Evolutionary conservation across 1,140 invertebrate genomes (phyloP).

Genomic region (Contarinia nasturtii): DNA sequence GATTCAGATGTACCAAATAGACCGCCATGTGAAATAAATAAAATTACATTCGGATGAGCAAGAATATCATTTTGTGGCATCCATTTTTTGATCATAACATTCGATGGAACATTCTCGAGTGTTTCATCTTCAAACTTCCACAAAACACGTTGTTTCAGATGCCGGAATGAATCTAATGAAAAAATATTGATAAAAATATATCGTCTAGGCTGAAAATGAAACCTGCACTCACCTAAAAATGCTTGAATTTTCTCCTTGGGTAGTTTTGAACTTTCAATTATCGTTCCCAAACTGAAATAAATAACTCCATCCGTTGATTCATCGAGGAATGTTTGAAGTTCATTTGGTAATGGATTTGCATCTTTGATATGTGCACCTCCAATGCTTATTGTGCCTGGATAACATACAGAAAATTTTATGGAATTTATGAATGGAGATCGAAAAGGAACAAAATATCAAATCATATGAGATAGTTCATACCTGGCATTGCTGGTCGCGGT

Average conservation of each 20-base stretch:
- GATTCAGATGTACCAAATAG: constrained; percentile 46
- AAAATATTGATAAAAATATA: too few relatives aligned
- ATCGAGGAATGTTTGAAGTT: constrained; percentile 18
- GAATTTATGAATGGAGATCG: not conserved
- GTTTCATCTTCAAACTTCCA: constrained; percentile 44
- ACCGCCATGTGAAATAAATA: constrained; percentile 49
- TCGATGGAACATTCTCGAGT: constrained; percentile 36
- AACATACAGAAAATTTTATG: constrained; percentile 9
- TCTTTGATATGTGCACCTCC: constrained; percentile 6
- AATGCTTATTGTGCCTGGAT: constrained; percentile 17
- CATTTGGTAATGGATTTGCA: constrained; percentile 10
- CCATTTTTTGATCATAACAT: constrained; percentile 37
- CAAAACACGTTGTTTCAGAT: constrained; percentile 27
- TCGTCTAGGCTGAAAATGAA: constrained; percentile 27
- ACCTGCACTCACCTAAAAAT: constrained; percentile 26
- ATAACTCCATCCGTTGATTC: constrained; percentile 22
- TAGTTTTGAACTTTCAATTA: constrained; percentile 14
- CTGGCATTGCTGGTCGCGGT: constrained; percentile 23
- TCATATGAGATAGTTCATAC: constrained; percentile 28
- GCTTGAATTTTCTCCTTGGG: constrained; percentile 16
- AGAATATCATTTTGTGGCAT: constrained; percentile 42
- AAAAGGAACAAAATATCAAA: not conserved
- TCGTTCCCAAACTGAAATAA: constrained; percentile 21
- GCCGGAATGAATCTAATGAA: constrained; percentile 20
- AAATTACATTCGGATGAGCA: constrained; percentile 34